A percentile compares a stretch with the other conserved stretches of the same genome.
Conservation (phyloP, 2,888 invertebrate genomes). For the Mythimna loreyi region DNA sequence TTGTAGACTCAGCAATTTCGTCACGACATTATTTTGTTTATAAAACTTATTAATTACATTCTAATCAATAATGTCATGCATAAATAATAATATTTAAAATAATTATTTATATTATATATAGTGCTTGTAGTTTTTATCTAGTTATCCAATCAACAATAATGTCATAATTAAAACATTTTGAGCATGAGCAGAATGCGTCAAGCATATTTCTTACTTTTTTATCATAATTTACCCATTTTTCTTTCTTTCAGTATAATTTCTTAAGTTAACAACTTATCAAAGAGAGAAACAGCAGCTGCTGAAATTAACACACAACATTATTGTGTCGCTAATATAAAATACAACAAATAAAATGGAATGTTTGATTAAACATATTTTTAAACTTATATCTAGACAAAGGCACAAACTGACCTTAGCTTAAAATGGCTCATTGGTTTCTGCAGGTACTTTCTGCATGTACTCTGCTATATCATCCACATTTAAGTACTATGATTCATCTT, state of each 20-base stretch:
- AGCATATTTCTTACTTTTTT: background rate
- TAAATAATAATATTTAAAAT: background rate
- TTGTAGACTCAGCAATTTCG: background rate
- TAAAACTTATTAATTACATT: background rate
- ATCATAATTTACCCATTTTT: background rate
- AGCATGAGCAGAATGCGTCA: constrained; percentile 33
- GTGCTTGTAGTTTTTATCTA: background rate
- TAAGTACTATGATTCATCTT: constrained; percentile 31
- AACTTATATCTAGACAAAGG: constrained; percentile 73
- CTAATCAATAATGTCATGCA: constrained; percentile 6
- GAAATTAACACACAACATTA: background rate
- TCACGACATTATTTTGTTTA: constrained; percentile 1
- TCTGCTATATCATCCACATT: constrained; percentile 55
- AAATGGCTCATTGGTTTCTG: constrained; percentile 85
- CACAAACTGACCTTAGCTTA: constrained; percentile 74
- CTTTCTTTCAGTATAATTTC: background rate
- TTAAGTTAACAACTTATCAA: constrained; percentile 1
- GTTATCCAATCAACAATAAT: constrained; percentile 5
- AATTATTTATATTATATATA: background rate
- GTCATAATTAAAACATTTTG: constrained; percentile 24
- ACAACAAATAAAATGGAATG: constrained; percentile 72
- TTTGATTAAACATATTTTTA: constrained; percentile 54
- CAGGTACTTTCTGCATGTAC: constrained; percentile 78
- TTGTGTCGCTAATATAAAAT: background rate
- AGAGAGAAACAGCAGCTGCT: constrained; percentile 11